A percentile compares a stretch with the other conserved stretches of the same genome.
phyloP scores from a whole-genome alignment of 2,888 invertebrate species.

The Tubulanus polymorphus region DNA sequence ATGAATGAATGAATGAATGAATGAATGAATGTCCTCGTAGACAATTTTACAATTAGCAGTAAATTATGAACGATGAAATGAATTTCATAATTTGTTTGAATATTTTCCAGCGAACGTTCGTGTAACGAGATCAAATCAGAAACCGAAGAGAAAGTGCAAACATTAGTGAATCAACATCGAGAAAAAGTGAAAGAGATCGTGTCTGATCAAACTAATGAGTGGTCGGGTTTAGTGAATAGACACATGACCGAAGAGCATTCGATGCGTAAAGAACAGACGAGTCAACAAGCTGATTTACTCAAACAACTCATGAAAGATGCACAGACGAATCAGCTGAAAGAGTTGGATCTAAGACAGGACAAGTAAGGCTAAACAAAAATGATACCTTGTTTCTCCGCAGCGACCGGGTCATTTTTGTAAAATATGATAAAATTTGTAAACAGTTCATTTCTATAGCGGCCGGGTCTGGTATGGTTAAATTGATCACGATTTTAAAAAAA shows the following conservation, averaged over 20 bases:
- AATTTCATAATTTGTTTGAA: not conserved
- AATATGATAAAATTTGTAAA: too few relatives aligned
- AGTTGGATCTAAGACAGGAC: constrained; percentile 84
- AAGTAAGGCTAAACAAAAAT: too few relatives aligned
- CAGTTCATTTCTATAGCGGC: too few relatives aligned
- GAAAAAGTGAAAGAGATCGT: constrained; percentile 62
- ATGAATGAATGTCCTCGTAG: not conserved
- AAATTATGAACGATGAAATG: too few relatives aligned
- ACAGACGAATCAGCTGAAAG: constrained; percentile 73
- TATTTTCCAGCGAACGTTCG: constrained; percentile 24
- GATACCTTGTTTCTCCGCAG: too few relatives aligned
- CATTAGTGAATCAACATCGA: constrained; percentile 39
- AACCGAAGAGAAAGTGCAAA: constrained; percentile 35
- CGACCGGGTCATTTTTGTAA: too few relatives aligned
- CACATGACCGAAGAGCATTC: constrained; percentile 76
- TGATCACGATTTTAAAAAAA: too few relatives aligned
- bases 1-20: not conserved
- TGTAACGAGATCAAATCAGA: constrained; percentile 30
- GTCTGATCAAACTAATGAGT: constrained; percentile 86
- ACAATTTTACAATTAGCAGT: not conserved
- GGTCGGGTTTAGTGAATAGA: constrained; percentile 83
- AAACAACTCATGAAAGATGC: constrained; percentile 86
- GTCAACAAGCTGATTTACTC: constrained; percentile 84
- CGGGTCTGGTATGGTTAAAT: too few relatives aligned
- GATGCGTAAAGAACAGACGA: constrained; percentile 65